Evolutionary conservation across 2,113 vertebrate genomes (phyloP).

Genomic region (Oxyruncus cristatus): DNA sequence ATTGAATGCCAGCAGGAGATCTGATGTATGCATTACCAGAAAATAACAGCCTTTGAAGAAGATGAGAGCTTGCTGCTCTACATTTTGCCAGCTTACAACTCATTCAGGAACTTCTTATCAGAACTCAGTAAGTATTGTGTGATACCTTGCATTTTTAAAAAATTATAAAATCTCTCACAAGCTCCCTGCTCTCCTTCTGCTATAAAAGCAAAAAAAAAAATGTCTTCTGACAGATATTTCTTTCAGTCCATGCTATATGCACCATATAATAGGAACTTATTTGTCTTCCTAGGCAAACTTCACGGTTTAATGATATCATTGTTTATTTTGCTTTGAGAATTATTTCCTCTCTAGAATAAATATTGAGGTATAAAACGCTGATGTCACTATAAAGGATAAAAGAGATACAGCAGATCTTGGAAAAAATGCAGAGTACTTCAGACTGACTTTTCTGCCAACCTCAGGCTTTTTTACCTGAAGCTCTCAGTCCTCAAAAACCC

Average conservation of each 20-base stretch:
- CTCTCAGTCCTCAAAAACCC: not conserved
- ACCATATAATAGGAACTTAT: not conserved
- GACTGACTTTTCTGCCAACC: slow-evolving; percentile 55
- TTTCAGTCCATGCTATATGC: not conserved
- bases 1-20: not conserved
- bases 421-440: slow-evolving; percentile 62
- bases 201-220: not conserved
- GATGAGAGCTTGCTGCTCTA: not conserved
- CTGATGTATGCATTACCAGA: not conserved
- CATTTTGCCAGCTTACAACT: not conserved
- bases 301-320: slow-evolving; percentile 55
- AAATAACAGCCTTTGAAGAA: not conserved
- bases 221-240: not conserved
- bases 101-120: not conserved
- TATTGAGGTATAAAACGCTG: slow-evolving; percentile 63
- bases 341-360: slow-evolving; percentile 66
- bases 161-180: not conserved
- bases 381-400: slow-evolving; percentile 49
- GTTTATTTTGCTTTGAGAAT: slow-evolving; percentile 65
- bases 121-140: not conserved
- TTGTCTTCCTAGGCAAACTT: not conserved
- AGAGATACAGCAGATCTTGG: slow-evolving; percentile 38
- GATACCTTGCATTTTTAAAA: not conserved
- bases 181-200: not conserved
- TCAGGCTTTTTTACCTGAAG: slow-evolving; percentile 32